Percentiles rank a stretch among this genome's conserved stretches.
These are phyloP conservation scores for Sphinx pinastri DNA, from an alignment of 2,888 invertebrate species.

Conservation along the genomic window DNA sequence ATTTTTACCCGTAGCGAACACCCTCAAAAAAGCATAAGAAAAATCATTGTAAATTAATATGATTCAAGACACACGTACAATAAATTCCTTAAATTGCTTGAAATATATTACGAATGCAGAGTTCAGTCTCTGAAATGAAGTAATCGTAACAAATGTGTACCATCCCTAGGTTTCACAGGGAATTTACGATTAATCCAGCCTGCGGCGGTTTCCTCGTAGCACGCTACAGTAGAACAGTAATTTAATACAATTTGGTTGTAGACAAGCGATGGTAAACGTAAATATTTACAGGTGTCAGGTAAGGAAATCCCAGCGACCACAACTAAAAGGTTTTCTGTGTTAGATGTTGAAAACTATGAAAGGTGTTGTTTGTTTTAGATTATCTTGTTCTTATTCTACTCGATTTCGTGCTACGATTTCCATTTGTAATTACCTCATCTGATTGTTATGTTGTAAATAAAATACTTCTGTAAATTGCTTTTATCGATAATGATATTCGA, in stretches of 20 bases:
- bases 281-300: slow-evolving; percentile 33
- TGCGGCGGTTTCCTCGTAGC: slow-evolving; percentile 10
- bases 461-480: no score
- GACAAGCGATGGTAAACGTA: slow-evolving; percentile 27
- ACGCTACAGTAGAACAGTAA: slow-evolving; percentile 24
- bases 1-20: no score
- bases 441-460: no score
- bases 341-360: slow-evolving; percentile 24
- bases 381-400: background rate
- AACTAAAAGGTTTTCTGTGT: slow-evolving; percentile 49
- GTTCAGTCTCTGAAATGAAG: no score
- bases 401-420: background rate
- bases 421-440: background rate
- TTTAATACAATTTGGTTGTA: slow-evolving; percentile 30
- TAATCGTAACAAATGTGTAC: background rate
- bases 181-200: slow-evolving; percentile 21
- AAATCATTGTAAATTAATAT: no score
- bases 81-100: no score
- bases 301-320: slow-evolving; percentile 34
- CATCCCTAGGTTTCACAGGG: slow-evolving; percentile 18
- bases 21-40: no score
- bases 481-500: no score
- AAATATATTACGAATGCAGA: no score
- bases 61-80: no score
- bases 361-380: background rate